phyloP scores from a whole-genome alignment of 2,888 invertebrate genomes.

The Ernsta delagoae region DNA sequence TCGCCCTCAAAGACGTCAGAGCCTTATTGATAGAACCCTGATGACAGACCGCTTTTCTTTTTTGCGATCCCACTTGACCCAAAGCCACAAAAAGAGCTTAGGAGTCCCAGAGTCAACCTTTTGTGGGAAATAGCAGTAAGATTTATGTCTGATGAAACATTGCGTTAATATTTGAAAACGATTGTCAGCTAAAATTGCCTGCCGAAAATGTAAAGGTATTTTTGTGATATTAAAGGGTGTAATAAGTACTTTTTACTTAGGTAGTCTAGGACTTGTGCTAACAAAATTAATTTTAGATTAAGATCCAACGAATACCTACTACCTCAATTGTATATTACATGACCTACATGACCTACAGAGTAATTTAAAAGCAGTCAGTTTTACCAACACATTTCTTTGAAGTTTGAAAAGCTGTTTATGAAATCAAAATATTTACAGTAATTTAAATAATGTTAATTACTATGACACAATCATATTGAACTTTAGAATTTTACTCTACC shows the following conservation, averaged over 20 bases:
- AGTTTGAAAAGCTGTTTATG: too few species aligned
- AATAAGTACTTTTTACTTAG: too few species aligned
- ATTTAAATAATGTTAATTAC: too few species aligned
- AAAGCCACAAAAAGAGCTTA: slow-evolving; percentile 59
- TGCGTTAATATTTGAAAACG: slow-evolving; percentile 38
- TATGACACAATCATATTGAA: neutral
- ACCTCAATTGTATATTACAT: too few species aligned
- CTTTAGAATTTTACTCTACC: neutral
- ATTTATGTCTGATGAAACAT: slow-evolving; percentile 70
- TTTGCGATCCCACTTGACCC: slow-evolving; percentile 65
- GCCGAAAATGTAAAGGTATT: neutral
- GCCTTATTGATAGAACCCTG: slow-evolving; percentile 62
- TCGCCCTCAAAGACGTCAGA: slow-evolving; percentile 46
- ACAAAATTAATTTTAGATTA: too few species aligned
- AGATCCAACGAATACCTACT: too few species aligned
- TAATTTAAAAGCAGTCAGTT: too few species aligned
- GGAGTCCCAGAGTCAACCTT: slow-evolving; percentile 58
- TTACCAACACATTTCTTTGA: too few species aligned
- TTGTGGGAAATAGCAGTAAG: slow-evolving; percentile 60
- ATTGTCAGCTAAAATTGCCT: slow-evolving; percentile 5
- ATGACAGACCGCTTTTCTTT: slow-evolving; percentile 55
- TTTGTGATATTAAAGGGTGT: neutral
- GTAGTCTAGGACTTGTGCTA: too few species aligned
- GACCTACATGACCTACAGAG: too few species aligned
- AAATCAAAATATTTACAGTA: too few species aligned